Evolutionary conservation across 2,113 vertebrate species (phyloP).

Genomic region (Labeo catla): DNA sequence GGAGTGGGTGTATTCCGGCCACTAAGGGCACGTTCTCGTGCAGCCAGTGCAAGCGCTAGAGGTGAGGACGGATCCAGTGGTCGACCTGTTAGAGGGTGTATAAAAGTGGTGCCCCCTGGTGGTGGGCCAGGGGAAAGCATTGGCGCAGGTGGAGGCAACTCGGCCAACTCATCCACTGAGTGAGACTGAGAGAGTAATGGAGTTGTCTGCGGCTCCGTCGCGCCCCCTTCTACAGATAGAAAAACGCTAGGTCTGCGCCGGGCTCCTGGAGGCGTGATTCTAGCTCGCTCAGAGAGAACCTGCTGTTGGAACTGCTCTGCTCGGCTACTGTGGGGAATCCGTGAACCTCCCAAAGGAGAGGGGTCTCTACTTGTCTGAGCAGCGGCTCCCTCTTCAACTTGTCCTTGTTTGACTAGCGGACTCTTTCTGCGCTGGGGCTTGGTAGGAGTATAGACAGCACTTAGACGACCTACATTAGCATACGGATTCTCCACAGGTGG

Average conservation of each 20-base stretch:
- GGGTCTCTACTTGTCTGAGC: conserved; percentile 73
- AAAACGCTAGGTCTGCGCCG: conserved; percentile 91
- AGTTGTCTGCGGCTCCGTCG: conserved; percentile 80
- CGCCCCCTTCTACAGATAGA: conserved; percentile 91
- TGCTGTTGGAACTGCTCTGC: conserved; percentile 87
- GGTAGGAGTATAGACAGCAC: conserved; percentile 86
- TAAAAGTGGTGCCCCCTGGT: conserved; percentile 89
- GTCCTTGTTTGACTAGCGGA: conserved; percentile 94
- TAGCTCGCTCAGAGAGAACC: conserved; percentile 76
- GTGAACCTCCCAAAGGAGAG: conserved; percentile 77
- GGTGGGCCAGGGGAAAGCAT: conserved; percentile 84
- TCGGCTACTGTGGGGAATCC: conserved; percentile 80
- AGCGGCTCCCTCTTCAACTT: conserved; percentile 81
- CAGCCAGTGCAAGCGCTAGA: conserved; percentile 94
- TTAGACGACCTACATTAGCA: conserved; percentile 93
- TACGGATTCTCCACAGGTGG: conserved; percentile 92
- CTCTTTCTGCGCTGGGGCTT: conserved; percentile 98
- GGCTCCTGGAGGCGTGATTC: conserved; percentile 70
- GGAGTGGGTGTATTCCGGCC: conserved; percentile 90
- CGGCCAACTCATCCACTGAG: conserved; percentile 92
- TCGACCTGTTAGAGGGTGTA: conserved; percentile 94
- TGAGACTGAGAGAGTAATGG: conserved; percentile 90
- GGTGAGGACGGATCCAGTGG: conserved; percentile 95
- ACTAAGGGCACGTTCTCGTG: conserved; percentile 92
- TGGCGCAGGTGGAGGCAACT: conserved; percentile 92